These are phyloP conservation scores for Aurelia aurita DNA, from an alignment of 30 jellyfish, hydroid and myxozoan genomes.

Conservation along the genomic window DNA sequence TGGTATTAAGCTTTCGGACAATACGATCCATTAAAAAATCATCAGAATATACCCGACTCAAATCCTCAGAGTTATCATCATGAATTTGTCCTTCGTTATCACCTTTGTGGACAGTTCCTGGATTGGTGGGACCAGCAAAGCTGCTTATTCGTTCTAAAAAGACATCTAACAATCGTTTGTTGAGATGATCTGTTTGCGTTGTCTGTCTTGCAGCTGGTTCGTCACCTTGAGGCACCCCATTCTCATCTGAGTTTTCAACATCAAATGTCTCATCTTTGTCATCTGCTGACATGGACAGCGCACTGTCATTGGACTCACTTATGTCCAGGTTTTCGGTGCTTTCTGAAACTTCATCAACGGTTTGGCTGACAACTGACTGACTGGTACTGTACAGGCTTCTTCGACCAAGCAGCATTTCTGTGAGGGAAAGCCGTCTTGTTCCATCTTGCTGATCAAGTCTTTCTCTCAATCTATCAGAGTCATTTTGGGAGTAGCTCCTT, in stretches of 20 bases:
- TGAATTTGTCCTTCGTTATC: constrained; percentile 21
- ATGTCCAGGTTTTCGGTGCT: constrained; percentile 6
- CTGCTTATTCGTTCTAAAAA: constrained; percentile 73
- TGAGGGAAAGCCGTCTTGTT: constrained; percentile 28
- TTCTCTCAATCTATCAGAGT: constrained; percentile 26
- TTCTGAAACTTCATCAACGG: constrained; percentile 39
- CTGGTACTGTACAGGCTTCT: constrained; percentile 17
- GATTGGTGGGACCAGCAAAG: constrained; percentile 57
- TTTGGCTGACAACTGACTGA: constrained; percentile 29
- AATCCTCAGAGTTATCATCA: constrained; percentile 56
- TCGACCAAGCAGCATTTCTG: constrained; percentile 60
- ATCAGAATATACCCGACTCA: constrained; percentile 77
- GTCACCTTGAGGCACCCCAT: background rate
- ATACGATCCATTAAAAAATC: constrained; percentile 94
- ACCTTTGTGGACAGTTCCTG: constrained; percentile 31
- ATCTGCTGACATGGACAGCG: background rate
- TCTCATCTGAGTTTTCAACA: background rate
- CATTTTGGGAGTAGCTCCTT: constrained; percentile 59
- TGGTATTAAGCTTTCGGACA: constrained; percentile 67
- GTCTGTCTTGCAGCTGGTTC: constrained; percentile 41
- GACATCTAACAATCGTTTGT: constrained; percentile 73
- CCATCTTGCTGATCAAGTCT: background rate
- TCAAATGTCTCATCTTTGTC: background rate
- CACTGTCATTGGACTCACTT: background rate
- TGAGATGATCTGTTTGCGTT: constrained; percentile 86